Percentiles rank a stretch among this genome's conserved stretches.
Evolutionary conservation across 1,140 invertebrate species (phyloP).

Genomic region (Battus philenor): DNA sequence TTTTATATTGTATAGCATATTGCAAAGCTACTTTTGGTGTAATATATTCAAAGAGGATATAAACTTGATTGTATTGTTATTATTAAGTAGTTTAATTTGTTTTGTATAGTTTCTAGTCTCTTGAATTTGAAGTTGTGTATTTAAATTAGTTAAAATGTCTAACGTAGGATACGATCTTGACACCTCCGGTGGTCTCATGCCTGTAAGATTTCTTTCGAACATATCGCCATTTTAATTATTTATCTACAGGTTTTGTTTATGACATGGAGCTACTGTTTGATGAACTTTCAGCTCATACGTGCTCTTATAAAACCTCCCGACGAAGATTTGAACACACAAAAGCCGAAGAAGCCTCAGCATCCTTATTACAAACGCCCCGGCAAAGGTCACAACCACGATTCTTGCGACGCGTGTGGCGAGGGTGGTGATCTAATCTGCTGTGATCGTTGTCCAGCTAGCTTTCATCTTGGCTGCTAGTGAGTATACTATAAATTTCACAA

Average conservation of each 20-base stretch:
- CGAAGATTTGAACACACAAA: conserved; percentile 81
- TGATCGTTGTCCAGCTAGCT: conserved; percentile 95
- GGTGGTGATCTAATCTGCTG: conserved; percentile 97
- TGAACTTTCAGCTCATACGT: conserved; percentile 88
- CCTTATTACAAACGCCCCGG: conserved; percentile 91
- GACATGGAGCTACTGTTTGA: not conserved
- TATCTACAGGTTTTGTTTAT: not conserved
- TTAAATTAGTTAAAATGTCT: conserved; percentile 56
- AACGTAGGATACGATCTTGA: conserved; percentile 69
- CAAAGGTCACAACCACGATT: conserved; percentile 94
- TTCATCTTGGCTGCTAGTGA: conserved; percentile 96
- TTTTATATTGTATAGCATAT: too few relatives aligned
- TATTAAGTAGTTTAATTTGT: too few relatives aligned
- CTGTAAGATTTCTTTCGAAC: too few relatives aligned
- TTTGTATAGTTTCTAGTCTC: not conserved
- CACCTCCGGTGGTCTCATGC: conserved; percentile 70
- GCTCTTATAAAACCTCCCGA: conserved; percentile 90
- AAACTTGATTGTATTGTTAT: too few relatives aligned
- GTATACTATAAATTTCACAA: too few relatives aligned
- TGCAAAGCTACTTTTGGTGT: too few relatives aligned
- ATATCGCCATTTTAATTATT: too few relatives aligned
- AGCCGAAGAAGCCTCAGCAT: conserved; percentile 83
- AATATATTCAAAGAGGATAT: too few relatives aligned
- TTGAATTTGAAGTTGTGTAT: too few relatives aligned
- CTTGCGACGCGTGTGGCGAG: conserved; percentile 94